Evolutionary conservation across 1,140 invertebrate genomes (phyloP).

Genomic region (Atta texana): DNA sequence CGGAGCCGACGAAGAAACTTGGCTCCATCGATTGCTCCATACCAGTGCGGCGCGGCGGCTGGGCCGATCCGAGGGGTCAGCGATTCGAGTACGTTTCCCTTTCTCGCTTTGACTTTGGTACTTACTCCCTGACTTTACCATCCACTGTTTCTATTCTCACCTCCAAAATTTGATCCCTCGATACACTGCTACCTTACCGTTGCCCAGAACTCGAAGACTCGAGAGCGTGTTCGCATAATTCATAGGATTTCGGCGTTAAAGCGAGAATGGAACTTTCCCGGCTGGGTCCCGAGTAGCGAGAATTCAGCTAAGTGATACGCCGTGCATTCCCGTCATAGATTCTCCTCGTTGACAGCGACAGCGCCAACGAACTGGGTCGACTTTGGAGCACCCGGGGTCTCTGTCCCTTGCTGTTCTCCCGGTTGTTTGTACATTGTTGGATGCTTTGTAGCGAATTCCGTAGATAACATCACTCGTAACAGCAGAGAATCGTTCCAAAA

Average conservation of each 20-base stretch:
- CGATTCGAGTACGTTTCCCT: slow-evolving; percentile 28
- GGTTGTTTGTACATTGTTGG: slow-evolving; percentile 69
- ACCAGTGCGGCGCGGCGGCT: background rate
- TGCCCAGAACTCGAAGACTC: slow-evolving; percentile 36
- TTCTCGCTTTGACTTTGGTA: slow-evolving; percentile 9
- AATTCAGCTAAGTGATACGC: slow-evolving; percentile 68
- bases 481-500: slow-evolving; percentile 43
- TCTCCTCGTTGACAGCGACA: slow-evolving; percentile 63
- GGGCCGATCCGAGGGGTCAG: slow-evolving; percentile 48
- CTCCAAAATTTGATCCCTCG: slow-evolving; percentile 46
- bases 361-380: slow-evolving; percentile 63
- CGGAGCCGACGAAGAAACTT: slow-evolving; percentile 61
- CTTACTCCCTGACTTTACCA: background rate
- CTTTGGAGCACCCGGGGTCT: slow-evolving; percentile 59
- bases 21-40: slow-evolving; percentile 62
- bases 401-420: slow-evolving; percentile 53
- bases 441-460: slow-evolving; percentile 73
- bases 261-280: slow-evolving; percentile 63
- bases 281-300: slow-evolving; percentile 43
- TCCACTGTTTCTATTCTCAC: slow-evolving; percentile 41
- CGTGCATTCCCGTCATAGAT: slow-evolving; percentile 63
- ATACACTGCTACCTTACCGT: background rate
- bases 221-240: slow-evolving; percentile 65
- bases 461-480: slow-evolving; percentile 55
- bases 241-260: slow-evolving; percentile 70